phyloP scores from a whole-genome alignment of 2,797 vertebrate species.

The Masticophis lateralis region DNA sequence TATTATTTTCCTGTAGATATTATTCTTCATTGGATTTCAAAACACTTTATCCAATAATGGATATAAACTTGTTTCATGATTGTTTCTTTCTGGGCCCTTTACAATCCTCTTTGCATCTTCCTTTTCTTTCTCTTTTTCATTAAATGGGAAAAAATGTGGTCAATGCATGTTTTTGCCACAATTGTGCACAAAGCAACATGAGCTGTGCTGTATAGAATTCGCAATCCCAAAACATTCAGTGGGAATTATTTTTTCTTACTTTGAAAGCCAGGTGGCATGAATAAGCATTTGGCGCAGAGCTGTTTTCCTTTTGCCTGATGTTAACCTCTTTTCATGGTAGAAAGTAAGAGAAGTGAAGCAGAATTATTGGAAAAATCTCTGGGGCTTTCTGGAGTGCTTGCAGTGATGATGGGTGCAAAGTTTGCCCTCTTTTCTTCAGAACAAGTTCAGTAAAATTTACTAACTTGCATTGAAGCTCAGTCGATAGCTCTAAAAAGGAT shows the following conservation, averaged over 20 bases:
- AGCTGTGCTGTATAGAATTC: background rate
- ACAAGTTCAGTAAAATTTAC: background rate
- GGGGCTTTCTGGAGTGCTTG: background rate
- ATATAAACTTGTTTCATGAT: background rate
- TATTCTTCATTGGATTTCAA: background rate
- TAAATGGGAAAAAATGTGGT: background rate
- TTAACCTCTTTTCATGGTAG: background rate
- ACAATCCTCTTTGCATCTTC: background rate
- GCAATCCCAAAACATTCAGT: background rate
- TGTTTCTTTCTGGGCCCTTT: background rate
- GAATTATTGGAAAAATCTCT: background rate
- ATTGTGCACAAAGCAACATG: background rate
- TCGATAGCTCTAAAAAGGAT: background rate
- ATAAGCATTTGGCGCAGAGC: background rate
- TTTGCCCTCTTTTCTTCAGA: background rate
- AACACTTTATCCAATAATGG: background rate
- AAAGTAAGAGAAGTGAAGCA: background rate
- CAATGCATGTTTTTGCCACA: background rate
- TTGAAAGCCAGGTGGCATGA: background rate
- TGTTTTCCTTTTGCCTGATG: background rate
- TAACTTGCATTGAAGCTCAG: background rate
- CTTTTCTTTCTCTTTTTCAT: background rate
- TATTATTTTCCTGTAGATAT: constrained; percentile 3
- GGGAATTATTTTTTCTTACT: background rate
- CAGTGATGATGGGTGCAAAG: background rate